Conservation (phyloP, 2,888 invertebrate species). For the Phyto melanocephala region DNA sequence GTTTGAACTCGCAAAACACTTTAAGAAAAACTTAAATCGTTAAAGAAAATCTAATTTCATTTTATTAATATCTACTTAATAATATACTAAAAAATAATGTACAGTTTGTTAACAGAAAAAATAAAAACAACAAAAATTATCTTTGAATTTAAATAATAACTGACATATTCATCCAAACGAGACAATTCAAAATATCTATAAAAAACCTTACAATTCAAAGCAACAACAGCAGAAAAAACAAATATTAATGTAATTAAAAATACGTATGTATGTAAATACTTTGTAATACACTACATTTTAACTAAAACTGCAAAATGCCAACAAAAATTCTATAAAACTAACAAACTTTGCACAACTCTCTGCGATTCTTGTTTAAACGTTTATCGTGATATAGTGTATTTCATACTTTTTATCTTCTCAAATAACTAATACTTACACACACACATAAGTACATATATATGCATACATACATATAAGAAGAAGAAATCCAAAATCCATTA, state of each 20-base stretch:
- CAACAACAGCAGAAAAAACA: slow-evolving; percentile 19
- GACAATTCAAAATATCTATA: slow-evolving; percentile 48
- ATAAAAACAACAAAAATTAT: background rate
- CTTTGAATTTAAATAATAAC: background rate
- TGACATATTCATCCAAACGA: background rate
- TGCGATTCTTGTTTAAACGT: slow-evolving; percentile 64
- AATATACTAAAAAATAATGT: background rate
- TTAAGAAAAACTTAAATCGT: background rate
- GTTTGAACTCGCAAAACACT: background rate
- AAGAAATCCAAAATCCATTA: background rate
- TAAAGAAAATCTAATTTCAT: slow-evolving; percentile 4
- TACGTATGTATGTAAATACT: background rate
- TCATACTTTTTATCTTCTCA: background rate
- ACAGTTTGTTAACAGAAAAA: slow-evolving; percentile 24
- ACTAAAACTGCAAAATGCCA: slow-evolving; percentile 40
- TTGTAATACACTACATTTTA: no score
- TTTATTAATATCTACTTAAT: no score
- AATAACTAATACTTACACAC: background rate
- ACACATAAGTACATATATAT: no score
- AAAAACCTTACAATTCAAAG: slow-evolving; percentile 11
- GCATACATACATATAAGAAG: background rate
- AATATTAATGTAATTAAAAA: background rate
- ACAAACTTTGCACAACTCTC: slow-evolving; percentile 69
- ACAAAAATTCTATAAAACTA: slow-evolving; percentile 75
- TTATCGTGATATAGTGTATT: slow-evolving; percentile 29